phyloP scores from a whole-genome alignment of 2,797 vertebrate genomes.

The Alauda arvensis region DNA sequence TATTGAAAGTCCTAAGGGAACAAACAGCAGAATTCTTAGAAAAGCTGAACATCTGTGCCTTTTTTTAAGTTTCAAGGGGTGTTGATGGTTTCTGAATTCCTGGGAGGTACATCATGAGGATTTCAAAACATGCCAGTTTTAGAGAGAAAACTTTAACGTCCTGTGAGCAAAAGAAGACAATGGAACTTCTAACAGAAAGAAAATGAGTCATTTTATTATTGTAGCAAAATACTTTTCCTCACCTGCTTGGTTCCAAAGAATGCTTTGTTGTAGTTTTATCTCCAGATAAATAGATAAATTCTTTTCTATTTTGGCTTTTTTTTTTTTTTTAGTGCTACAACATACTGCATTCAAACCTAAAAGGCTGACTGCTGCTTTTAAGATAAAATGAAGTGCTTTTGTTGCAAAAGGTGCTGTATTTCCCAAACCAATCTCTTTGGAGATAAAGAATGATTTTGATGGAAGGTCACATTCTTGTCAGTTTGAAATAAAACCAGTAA shows the following conservation, averaged over 20 bases:
- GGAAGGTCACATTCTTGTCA: neutral
- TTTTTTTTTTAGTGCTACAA: neutral
- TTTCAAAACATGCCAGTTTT: neutral
- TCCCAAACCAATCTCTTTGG: neutral
- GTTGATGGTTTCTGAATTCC: neutral
- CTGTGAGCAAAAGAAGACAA: neutral
- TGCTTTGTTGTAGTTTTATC: neutral
- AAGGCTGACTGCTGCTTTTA: constrained; percentile 10
- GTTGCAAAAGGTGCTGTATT: neutral
- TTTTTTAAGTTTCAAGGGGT: neutral
- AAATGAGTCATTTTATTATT: neutral
- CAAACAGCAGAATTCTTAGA: neutral
- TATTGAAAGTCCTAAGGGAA: neutral
- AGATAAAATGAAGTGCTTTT: neutral
- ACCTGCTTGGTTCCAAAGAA: neutral
- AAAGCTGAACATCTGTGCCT: neutral
- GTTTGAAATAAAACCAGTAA: neutral
- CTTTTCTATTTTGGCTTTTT: neutral
- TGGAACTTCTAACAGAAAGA: neutral
- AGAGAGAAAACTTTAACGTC: neutral
- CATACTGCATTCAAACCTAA: neutral
- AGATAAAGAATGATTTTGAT: neutral
- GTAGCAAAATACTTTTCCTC: neutral
- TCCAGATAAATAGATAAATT: neutral
- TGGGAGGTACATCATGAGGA: neutral